Percentiles rank a stretch among this genome's conserved stretches.
Conservation (phyloP, 1,140 invertebrate species). For the Heliconius eleuchia region DNA sequence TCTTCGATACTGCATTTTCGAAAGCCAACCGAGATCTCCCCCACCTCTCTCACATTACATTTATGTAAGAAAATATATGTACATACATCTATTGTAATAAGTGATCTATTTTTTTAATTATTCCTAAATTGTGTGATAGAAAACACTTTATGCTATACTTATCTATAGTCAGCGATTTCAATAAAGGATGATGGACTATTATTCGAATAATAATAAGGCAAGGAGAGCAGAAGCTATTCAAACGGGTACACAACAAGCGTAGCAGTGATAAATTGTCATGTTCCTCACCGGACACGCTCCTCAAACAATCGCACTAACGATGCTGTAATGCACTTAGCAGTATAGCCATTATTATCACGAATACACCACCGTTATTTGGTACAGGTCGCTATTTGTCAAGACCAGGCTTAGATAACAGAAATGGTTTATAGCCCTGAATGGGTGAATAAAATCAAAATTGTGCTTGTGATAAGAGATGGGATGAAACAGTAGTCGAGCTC, state of each 20-base stretch:
- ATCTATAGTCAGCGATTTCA: not conserved
- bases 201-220: constrained; percentile 29
- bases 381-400: constrained; percentile 28
- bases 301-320: constrained; percentile 45
- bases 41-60: too few relatives aligned
- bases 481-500: too few relatives aligned
- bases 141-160: not conserved
- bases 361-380: constrained; percentile 30
- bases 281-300: constrained; percentile 32
- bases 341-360: constrained; percentile 34
- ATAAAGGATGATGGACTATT: constrained; percentile 9
- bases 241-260: constrained; percentile 24
- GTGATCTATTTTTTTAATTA: not conserved
- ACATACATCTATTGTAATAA: too few relatives aligned
- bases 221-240: constrained; percentile 25
- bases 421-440: not conserved
- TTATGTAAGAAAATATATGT: too few relatives aligned
- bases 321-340: constrained; percentile 34
- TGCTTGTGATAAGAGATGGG: too few relatives aligned
- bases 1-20: too few relatives aligned
- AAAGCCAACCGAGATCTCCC: too few relatives aligned
- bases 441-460: not conserved
- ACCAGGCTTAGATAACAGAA: constrained; percentile 21
- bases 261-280: constrained; percentile 36
- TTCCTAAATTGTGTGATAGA: not conserved